Base-by-base conservation (phyloP, 92 coral and sea anemone species). In the Porites cylindrica region DNA sequence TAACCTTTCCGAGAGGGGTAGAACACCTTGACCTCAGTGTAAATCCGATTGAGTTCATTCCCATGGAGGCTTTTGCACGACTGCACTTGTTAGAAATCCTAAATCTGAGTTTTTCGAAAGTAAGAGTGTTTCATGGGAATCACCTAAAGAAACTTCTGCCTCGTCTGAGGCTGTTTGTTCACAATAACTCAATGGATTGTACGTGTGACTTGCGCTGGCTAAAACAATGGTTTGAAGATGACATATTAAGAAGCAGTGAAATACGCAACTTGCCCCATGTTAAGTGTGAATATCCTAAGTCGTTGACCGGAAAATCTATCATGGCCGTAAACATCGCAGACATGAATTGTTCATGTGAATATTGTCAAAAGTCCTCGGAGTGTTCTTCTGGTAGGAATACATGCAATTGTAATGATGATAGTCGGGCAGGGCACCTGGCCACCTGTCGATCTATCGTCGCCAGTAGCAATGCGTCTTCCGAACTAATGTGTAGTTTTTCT, bases 161-260 rank as follows among this genome's bases (percentile, higher is more conserved):
- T 50, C 66, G 79, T 26, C 69, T 84, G 17, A 66, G 47, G 23
- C 64, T 92, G 56, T 56, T 26, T 51, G 19, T 92, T 51, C 67
- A 81, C 51, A 62, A 84, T 12, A 92, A 85, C 52, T 93, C 92
- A 8, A 68, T 92, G 17, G 53, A 75, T 13, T 92, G 95, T 75
- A 91, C 82, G 69, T 92, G 95, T 73, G 79, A 73, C 20, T 62
- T 89, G 32, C 78, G 58, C 60, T 92, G 95, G 95, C 21, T 92
- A 20, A 68, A 54, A 63, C 85, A 92, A 62, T 91, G 94, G 94
- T 14, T 91, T 14, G 59, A 50, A 24, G 69, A 38, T 13, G 50
- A 79, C 8, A 54, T 17, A 21, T 29, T 7, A 32, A 56, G 8
- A 51, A 82, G 73, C 38, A 50, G 16, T 32, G 71, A 58, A 50